Conservation (phyloP, 2,113 vertebrate genomes). For the Tachysurus fulvidraco region DNA sequence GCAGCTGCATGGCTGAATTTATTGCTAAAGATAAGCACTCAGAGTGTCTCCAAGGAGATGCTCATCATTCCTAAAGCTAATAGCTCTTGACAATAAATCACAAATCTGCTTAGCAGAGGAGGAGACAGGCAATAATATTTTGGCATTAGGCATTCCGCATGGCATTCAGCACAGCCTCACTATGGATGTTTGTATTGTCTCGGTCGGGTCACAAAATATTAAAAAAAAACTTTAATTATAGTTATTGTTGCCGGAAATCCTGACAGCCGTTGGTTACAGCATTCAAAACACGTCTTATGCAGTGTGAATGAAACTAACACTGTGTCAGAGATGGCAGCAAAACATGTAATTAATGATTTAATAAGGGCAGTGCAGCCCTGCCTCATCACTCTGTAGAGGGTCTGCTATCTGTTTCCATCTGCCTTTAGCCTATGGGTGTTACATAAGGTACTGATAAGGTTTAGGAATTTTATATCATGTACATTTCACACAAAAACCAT, state of each 20-base stretch:
- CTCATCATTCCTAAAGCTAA: conserved; percentile 33
- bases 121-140: conserved; percentile 36
- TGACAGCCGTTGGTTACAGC: background rate
- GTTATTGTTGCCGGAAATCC: background rate
- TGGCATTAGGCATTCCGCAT: conserved; percentile 42
- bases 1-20: conserved; percentile 18
- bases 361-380: conserved; percentile 20
- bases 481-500: background rate
- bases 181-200: background rate
- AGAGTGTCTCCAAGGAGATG: conserved; percentile 39
- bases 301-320: conserved; percentile 3
- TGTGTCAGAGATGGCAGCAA: conserved; percentile 26
- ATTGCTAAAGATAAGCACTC: conserved; percentile 36
- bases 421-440: background rate
- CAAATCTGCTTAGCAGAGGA: conserved; percentile 38
- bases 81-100: conserved; percentile 43
- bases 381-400: conserved; percentile 25
- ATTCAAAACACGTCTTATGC: background rate
- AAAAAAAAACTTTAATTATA: conserved; percentile 3
- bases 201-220: background rate
- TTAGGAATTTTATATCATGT: background rate
- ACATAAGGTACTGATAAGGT: background rate
- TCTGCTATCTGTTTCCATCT: conserved; percentile 7
- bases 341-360: conserved; percentile 49
- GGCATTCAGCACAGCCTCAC: conserved; percentile 32